These are phyloP conservation scores for Oplegnathus fasciatus DNA, from an alignment of 2,113 vertebrate species.

Conservation along the genomic window DNA sequence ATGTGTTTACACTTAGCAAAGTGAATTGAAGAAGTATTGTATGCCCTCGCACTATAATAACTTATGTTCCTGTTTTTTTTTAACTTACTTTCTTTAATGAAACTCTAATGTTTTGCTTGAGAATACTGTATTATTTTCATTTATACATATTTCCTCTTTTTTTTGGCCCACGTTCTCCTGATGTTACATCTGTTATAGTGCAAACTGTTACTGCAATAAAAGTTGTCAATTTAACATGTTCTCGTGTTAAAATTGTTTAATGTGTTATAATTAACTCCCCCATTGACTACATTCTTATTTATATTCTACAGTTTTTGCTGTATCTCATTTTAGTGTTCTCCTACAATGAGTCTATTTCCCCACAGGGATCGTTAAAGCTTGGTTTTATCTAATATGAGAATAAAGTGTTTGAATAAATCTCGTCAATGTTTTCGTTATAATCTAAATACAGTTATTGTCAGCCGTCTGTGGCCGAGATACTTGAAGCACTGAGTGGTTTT, in stretches of 20 bases:
- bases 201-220: not conserved
- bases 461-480: slow-evolving; percentile 37
- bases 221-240: not conserved
- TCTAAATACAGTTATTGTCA: slow-evolving; percentile 54
- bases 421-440: slow-evolving; percentile 14
- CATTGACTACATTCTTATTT: slow-evolving; percentile 34
- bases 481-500: slow-evolving; percentile 54
- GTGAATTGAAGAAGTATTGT: not conserved
- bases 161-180: not conserved
- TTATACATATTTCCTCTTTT: not conserved
- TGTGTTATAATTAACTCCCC: slow-evolving; percentile 26
- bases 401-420: slow-evolving; percentile 51
- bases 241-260: not conserved
- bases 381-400: slow-evolving; percentile 47
- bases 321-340: slow-evolving; percentile 39
- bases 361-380: slow-evolving; percentile 52
- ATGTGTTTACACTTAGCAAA: no score
- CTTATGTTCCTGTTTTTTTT: not conserved
- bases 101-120: not conserved
- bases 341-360: slow-evolving; percentile 22
- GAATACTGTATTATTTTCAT: not conserved
- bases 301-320: slow-evolving; percentile 30
- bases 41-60: not conserved
- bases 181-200: not conserved
- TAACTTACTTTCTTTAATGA: not conserved